Percentiles rank a stretch among this genome's conserved stretches.
phyloP scores from a whole-genome alignment of 1,140 invertebrate genomes.

The Hyles vespertilio region DNA sequence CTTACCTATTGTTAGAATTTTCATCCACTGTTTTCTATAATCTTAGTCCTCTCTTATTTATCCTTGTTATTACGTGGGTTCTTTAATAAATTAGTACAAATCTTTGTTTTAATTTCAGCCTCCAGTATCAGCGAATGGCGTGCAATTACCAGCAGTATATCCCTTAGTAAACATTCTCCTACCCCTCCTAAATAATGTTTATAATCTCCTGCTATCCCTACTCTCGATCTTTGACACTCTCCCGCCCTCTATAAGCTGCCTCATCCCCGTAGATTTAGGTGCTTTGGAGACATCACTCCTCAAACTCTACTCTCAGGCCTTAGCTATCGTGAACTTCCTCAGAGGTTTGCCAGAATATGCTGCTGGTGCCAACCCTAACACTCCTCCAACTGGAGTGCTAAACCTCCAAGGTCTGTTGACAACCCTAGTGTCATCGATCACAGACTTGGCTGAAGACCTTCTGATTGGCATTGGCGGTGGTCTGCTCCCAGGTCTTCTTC shows the following conservation, averaged over 20 bases:
- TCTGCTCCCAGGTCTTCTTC: constrained; percentile 51
- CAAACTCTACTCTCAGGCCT: constrained; percentile 61
- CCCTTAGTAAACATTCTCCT: constrained; percentile 64
- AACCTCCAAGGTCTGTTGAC: constrained; percentile 51
- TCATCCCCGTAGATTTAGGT: constrained; percentile 59
- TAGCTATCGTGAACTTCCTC: constrained; percentile 66
- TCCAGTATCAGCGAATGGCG: constrained; percentile 45
- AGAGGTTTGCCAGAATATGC: constrained; percentile 60
- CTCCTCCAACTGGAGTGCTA: constrained; percentile 33
- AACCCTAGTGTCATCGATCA: constrained; percentile 41
- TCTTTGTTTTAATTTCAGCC: constrained; percentile 32
- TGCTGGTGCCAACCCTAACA: constrained; percentile 51
- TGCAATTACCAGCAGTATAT: constrained; percentile 62
- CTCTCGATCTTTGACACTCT: constrained; percentile 65
- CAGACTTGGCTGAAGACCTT: constrained; percentile 52
- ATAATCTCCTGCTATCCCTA: constrained; percentile 60
- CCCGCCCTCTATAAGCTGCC: constrained; percentile 45
- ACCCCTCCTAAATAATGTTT: constrained; percentile 63
- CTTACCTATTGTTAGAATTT: too few species aligned
- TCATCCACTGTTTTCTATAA: too few species aligned
- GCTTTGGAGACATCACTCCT: constrained; percentile 61
- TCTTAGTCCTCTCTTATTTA: too few species aligned
- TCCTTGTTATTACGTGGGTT: not conserved
- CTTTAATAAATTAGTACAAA: constrained; percentile 2
- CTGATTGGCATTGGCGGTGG: constrained; percentile 53